Conservation (phyloP, 2,888 invertebrate species). For the Drosophila emarginata region DNA sequence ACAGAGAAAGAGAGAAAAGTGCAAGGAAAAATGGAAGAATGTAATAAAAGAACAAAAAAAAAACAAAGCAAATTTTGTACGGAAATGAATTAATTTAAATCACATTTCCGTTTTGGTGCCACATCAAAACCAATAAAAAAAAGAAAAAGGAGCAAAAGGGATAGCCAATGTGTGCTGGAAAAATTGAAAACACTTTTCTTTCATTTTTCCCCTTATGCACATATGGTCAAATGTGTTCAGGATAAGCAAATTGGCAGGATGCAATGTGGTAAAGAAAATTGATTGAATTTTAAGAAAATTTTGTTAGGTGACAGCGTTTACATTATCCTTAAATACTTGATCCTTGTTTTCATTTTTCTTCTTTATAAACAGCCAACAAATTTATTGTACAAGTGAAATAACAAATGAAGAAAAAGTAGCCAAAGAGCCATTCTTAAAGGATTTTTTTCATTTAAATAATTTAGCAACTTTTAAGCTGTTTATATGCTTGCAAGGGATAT, state of each 20-base stretch:
- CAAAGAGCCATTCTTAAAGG: too few species aligned
- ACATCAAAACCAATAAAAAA: constrained; percentile 44
- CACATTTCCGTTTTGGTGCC: constrained; percentile 72
- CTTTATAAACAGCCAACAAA: background rate
- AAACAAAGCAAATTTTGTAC: constrained; percentile 4
- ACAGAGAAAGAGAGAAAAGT: background rate
- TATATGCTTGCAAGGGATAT: too few species aligned
- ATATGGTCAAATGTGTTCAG: constrained; percentile 2
- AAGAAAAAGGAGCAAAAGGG: background rate
- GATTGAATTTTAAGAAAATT: background rate
- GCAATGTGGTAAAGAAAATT: background rate
- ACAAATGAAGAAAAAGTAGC: too few species aligned
- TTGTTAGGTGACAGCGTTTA: too few species aligned
- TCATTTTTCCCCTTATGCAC: background rate
- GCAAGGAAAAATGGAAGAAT: too few species aligned
- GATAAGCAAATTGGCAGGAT: background rate
- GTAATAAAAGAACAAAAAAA: background rate
- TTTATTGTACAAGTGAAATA: background rate
- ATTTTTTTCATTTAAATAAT: too few species aligned
- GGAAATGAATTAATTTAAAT: constrained; percentile 79
- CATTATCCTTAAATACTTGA: too few species aligned
- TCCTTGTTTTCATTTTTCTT: too few species aligned
- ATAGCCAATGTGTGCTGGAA: constrained; percentile 1
- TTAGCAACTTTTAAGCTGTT: too few species aligned
- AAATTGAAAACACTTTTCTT: background rate